phyloP scores from a whole-genome alignment of 2,113 vertebrate species.

The Elgaria multicarinata region DNA sequence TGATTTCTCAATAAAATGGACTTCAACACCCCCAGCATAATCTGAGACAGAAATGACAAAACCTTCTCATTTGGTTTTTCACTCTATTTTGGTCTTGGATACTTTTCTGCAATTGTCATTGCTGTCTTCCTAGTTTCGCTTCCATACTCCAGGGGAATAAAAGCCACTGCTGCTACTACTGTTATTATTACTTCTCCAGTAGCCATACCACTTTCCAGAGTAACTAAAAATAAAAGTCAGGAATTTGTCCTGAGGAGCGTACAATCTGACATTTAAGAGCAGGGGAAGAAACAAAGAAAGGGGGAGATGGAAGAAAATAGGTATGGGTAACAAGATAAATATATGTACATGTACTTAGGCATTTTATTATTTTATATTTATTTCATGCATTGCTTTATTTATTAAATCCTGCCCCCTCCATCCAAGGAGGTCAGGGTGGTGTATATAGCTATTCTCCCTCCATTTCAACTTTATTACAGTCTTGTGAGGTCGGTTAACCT shows the following conservation, averaged over 20 bases:
- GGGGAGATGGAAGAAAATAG: not conserved
- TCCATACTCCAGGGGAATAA: conserved; percentile 53
- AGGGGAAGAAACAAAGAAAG: not conserved
- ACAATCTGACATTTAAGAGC: not conserved
- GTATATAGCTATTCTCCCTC: not conserved
- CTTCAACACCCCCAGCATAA: conserved; percentile 77
- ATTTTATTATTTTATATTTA: not conserved
- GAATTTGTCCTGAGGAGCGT: not conserved
- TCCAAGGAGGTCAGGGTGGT: not conserved
- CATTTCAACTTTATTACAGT: not conserved
- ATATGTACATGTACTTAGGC: not conserved
- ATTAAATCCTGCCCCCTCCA: too few relatives aligned
- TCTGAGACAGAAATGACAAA: conserved; percentile 75
- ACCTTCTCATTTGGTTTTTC: conserved; percentile 70
- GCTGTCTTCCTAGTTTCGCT: conserved; percentile 59
- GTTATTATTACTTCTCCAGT: not conserved
- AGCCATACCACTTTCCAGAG: not conserved
- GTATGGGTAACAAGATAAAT: not conserved
- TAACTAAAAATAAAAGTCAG: not conserved
- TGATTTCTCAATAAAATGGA: conserved; percentile 84
- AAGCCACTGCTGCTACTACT: conserved; percentile 3
- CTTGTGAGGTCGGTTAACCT: not conserved
- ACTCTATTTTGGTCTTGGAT: conserved; percentile 71
- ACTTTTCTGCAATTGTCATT: conserved; percentile 61
- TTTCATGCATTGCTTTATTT: not conserved